phyloP scores from a whole-genome alignment of 2,113 vertebrate species.

The Thymallus thymallus region DNA sequence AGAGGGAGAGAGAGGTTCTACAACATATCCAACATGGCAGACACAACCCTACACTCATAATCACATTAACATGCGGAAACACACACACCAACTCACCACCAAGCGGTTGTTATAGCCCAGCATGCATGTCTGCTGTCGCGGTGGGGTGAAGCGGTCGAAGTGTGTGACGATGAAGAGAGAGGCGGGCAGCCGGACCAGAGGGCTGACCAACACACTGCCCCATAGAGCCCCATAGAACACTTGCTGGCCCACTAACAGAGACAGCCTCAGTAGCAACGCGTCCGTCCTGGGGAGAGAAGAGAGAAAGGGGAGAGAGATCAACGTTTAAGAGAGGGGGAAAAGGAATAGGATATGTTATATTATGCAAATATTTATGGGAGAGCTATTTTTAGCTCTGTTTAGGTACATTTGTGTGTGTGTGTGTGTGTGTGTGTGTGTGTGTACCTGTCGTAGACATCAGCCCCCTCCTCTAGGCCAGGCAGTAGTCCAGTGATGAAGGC shows the following conservation, averaged over 20 bases:
- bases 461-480: constrained; percentile 93
- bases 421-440: background rate
- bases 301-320: background rate
- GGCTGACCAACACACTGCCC: constrained; percentile 85
- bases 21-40: background rate
- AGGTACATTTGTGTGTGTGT: background rate
- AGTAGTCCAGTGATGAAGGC: constrained; percentile 91
- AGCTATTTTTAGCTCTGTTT: background rate
- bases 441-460: constrained; percentile 94
- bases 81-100: constrained; percentile 74
- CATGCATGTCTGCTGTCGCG: constrained; percentile 83
- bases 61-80: background rate
- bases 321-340: background rate
- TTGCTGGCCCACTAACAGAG: constrained; percentile 85
- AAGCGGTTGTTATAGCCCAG: constrained; percentile 82
- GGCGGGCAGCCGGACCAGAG: constrained; percentile 84
- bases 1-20: constrained; percentile 1
- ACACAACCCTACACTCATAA: background rate
- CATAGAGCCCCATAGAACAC: constrained; percentile 88
- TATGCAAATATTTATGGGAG: too few relatives aligned
- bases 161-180: constrained; percentile 89
- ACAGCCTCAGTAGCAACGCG: constrained; percentile 82
- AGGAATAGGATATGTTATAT: background rate
- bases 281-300: constrained; percentile 77
- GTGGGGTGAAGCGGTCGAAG: constrained; percentile 77